Percentiles rank a stretch among this genome's conserved stretches.
phyloP scores from a whole-genome alignment of 2,113 vertebrate genomes.

The Mormyrus lacerda region DNA sequence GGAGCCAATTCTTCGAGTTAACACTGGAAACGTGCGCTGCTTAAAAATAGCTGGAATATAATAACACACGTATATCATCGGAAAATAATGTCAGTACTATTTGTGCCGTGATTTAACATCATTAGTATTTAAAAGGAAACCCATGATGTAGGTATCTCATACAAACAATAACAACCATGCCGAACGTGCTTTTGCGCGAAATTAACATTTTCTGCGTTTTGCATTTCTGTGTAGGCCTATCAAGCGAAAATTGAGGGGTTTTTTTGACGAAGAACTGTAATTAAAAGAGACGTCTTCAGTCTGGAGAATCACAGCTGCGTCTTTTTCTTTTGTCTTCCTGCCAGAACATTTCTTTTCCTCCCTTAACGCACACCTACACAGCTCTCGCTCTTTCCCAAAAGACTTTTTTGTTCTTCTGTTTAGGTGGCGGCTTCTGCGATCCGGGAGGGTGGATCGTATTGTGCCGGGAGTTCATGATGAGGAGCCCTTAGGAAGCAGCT shows the following conservation, averaged over 20 bases:
- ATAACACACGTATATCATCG: not conserved
- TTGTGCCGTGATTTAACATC: not conserved
- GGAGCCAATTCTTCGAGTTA: not conserved
- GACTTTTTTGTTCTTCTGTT: not conserved
- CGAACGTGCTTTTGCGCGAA: not conserved
- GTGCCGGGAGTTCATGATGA: not conserved
- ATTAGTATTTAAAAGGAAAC: not conserved
- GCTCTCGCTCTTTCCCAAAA: conserved; percentile 24
- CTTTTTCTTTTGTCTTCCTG: conserved; percentile 31
- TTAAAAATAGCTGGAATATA: not conserved
- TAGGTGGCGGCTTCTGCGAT: not conserved
- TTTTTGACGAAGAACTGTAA: not conserved
- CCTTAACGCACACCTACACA: conserved; percentile 45
- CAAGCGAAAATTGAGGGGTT: not conserved
- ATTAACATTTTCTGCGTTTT: not conserved
- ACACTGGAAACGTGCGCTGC: not conserved
- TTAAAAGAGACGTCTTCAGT: conserved; percentile 12
- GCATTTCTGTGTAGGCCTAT: not conserved
- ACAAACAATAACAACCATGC: not conserved
- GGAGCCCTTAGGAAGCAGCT: not conserved
- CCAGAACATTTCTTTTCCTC: not conserved
- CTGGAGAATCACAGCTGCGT: conserved; percentile 41
- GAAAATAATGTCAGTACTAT: not conserved
- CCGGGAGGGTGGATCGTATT: not conserved
- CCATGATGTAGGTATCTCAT: not conserved